A percentile compares a stretch with the other conserved stretches of the same genome.
These are phyloP conservation scores for Nyctalus aviator DNA, from an alignment of 2,797 vertebrate genomes.

Conservation along the genomic window DNA sequence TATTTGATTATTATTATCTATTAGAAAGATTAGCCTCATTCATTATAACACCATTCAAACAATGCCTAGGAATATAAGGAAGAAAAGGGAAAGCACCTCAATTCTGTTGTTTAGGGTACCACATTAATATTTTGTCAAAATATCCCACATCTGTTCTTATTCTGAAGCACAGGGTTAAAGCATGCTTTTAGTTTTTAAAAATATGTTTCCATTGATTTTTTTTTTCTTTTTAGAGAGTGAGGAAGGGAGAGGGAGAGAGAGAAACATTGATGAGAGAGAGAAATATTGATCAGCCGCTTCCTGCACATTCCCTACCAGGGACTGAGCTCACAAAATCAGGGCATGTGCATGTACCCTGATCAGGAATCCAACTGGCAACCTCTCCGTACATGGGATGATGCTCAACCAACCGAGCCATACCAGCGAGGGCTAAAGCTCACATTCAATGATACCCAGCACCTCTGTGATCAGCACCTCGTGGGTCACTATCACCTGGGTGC, in stretches of 20 bases:
- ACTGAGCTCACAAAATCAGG: not conserved
- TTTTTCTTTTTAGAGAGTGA: not conserved
- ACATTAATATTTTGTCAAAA: not conserved
- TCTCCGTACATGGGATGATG: not conserved
- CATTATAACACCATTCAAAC: not conserved
- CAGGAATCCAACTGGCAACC: not conserved
- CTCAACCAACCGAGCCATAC: not conserved
- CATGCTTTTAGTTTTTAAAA: not conserved
- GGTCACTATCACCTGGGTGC: not conserved
- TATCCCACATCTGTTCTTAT: not conserved
- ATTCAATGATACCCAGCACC: not conserved
- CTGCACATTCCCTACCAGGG: not conserved
- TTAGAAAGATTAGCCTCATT: not conserved
- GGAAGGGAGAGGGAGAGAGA: not conserved
- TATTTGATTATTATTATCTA: not conserved
- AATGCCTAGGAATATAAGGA: not conserved
- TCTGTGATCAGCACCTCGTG: fast-evolving
- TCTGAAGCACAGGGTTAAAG: not conserved
- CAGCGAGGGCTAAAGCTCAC: too few species aligned
- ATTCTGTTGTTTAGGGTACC: not conserved
- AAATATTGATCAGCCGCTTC: not conserved
- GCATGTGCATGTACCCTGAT: not conserved
- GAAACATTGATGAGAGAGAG: too few species aligned
- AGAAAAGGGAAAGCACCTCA: not conserved
- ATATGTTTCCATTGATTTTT: not conserved